A percentile compares a stretch with the other conserved stretches of the same genome.
These are phyloP conservation scores for Aviceda subcristata DNA, from an alignment of 2,113 vertebrate genomes.

Conservation along the genomic window DNA sequence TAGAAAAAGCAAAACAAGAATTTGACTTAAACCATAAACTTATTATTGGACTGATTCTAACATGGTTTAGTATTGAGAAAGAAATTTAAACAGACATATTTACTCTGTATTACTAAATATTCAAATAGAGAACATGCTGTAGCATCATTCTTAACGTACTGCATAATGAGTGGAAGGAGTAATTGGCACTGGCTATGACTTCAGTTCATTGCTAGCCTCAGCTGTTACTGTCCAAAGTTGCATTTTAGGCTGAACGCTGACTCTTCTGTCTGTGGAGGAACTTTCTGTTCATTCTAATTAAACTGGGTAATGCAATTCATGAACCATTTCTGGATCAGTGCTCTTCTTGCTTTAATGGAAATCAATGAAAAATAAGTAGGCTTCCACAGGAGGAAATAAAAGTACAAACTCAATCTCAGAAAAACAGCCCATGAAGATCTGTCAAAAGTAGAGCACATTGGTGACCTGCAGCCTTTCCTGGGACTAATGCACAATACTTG, in stretches of 20 bases:
- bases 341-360: slow-evolving; percentile 66
- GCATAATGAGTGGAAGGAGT: neutral
- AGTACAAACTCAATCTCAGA: slow-evolving; percentile 57
- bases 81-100: neutral
- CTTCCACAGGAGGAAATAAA: slow-evolving; percentile 51
- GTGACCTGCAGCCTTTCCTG: neutral
- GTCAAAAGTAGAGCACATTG: neutral
- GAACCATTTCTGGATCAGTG: slow-evolving; percentile 68
- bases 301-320: slow-evolving; percentile 71
- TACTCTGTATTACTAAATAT: neutral
- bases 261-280: slow-evolving; percentile 47
- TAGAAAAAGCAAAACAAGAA: neutral
- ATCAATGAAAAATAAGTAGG: slow-evolving; percentile 71
- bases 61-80: neutral
- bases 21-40: neutral
- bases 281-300: slow-evolving; percentile 72
- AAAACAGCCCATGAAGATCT: slow-evolving; percentile 49
- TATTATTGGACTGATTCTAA: neutral
- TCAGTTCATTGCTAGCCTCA: neutral
- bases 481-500: neutral
- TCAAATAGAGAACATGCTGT: neutral
- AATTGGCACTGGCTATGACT: neutral
- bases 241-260: slow-evolving; percentile 47
- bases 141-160: neutral
- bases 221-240: neutral